Conservation (phyloP, 2,113 vertebrate species). For the Solea senegalensis region DNA sequence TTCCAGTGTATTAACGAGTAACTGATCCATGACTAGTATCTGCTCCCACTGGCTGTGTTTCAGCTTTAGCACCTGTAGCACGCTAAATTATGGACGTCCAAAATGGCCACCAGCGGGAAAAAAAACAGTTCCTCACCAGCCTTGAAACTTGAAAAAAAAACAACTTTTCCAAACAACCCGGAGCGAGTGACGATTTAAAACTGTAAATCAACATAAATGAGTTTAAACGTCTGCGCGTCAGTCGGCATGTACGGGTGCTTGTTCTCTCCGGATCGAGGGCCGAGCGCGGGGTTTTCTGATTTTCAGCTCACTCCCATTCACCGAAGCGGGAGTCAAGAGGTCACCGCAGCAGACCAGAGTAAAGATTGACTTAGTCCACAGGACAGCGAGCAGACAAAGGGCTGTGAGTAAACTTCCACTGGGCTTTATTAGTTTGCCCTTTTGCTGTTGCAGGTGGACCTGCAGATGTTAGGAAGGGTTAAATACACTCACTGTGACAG, state of each 20-base stretch:
- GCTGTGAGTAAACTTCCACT: slow-evolving; percentile 75
- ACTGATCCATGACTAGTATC: slow-evolving; percentile 58
- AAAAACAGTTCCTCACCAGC: neutral
- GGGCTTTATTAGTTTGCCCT: slow-evolving; percentile 74
- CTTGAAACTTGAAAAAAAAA: slow-evolving; percentile 4
- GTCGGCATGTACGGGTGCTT: slow-evolving; percentile 8
- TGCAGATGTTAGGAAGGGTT: slow-evolving; percentile 72
- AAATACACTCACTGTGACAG: slow-evolving; percentile 53
- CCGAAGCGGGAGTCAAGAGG: slow-evolving; percentile 70
- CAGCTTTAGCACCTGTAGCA: slow-evolving; percentile 51
- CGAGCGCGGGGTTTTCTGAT: slow-evolving; percentile 20
- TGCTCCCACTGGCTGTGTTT: slow-evolving; percentile 47
- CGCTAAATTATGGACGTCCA: slow-evolving; percentile 48
- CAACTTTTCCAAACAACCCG: slow-evolving; percentile 1
- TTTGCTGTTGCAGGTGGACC: slow-evolving; percentile 56
- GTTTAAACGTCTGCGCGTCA: neutral
- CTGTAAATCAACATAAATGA: neutral
- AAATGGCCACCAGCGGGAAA: slow-evolving; percentile 31
- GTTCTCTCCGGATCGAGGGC: slow-evolving; percentile 13
- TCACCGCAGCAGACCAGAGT: slow-evolving; percentile 64
- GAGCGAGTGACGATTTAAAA: neutral
- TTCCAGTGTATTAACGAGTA: slow-evolving; percentile 47
- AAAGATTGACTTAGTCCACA: slow-evolving; percentile 82
- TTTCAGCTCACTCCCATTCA: slow-evolving; percentile 31
- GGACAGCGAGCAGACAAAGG: slow-evolving; percentile 71